Evolutionary conservation across 1,140 invertebrate genomes (phyloP), one percentile per base, ranked within the genome.

Genomic region (Brachionus rubens): DNA sequence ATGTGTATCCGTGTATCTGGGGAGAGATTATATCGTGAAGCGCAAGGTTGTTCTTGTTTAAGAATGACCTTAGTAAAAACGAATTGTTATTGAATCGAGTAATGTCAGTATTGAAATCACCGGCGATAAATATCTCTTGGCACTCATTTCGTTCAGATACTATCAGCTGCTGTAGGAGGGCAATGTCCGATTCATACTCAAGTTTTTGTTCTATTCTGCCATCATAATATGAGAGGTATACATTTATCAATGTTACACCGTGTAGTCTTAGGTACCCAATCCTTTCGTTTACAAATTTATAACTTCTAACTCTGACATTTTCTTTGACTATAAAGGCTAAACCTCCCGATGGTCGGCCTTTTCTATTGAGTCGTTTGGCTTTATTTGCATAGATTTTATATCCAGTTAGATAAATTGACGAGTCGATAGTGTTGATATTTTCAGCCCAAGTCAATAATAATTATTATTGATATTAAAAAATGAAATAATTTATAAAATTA

Each of bases 301-400:
- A 19, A 9, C 12, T n/a, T 50, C 19, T 50, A n/a, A 50, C 16
- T 19, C 16, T 50, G 1, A 24, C 16, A 19, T 50, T 50, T n/a
- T 50, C 16, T 50, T 50, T 50, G 47, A 50, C 47, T 50, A 50
- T 50, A 50, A 50, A 59, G 28, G 33, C 33, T 36, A 36, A 36
- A 36, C 33, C 33, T 36, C 33, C 33, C 3, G 33, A 3, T 36
- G 33, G 33, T 9, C 33, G 3, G 3, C 33, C 33, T 36, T 36
- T 36, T 36, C 9, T 9, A 9, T 36, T 36, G 3, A 36, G 3
- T 36, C 33, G 3, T 9, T 36, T 36, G 3, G 33, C 33, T 9
- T 3, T 3, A 5, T 36, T 36, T 5, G 33, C 33, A 36, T 36
- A 36, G 9, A 36, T 36, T 36, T 36, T 36, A 9, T 36, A 5